These are phyloP conservation scores for Sebastes hubbsi DNA, from an alignment of 2,797 vertebrate genomes.

Conservation along the genomic window DNA sequence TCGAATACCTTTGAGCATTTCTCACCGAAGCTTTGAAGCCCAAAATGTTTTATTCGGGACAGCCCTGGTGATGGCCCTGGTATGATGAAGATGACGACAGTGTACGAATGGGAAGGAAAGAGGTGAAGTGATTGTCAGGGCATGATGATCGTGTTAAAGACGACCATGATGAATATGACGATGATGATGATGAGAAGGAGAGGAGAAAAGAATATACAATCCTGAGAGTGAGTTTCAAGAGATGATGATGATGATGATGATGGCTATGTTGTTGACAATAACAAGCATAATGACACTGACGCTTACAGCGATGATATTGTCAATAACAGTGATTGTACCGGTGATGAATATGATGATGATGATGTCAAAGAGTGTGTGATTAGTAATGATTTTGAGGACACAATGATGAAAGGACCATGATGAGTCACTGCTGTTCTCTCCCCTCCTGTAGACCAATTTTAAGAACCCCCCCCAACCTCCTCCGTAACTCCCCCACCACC, in stretches of 20 bases:
- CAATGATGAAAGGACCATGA: conserved; percentile 38
- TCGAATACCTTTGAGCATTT: fast-evolving
- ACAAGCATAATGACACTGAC: conserved; percentile 12
- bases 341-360: conserved; percentile 33
- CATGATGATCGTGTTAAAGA: background rate
- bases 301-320: background rate
- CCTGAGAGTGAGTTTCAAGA: background rate
- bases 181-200: background rate
- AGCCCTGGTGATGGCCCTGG: background rate
- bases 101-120: background rate
- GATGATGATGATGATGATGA: conserved; percentile 4
- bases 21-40: no score
- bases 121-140: background rate
- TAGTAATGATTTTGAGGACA: conserved; percentile 14
- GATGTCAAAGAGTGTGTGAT: conserved; percentile 38
- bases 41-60: no score
- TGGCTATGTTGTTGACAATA: conserved; percentile 10
- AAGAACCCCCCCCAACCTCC: background rate
- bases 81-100: background rate
- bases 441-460: background rate
- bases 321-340: conserved; percentile 9
- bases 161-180: background rate
- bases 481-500: background rate
- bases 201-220: background rate
- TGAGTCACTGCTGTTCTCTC: conserved; percentile 49